Percentiles rank a stretch among this genome's conserved stretches.
Conservation (phyloP, 2,888 invertebrate genomes). For the Hydrotaea cyrtoneurina region DNA sequence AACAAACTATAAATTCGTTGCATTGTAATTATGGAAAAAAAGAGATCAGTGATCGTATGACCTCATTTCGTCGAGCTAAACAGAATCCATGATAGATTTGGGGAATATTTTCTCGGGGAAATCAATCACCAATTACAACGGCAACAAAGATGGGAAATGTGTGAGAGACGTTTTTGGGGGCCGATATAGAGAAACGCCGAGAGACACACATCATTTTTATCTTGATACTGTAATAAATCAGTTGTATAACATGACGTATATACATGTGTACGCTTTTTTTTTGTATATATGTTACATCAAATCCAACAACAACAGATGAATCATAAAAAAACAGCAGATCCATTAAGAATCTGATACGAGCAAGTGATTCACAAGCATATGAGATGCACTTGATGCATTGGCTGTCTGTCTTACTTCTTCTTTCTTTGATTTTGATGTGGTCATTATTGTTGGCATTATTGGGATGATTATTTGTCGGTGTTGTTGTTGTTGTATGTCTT, state of each 20-base stretch:
- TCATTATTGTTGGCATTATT: constrained; percentile 17
- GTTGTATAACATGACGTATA: constrained; percentile 2
- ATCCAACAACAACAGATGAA: neutral
- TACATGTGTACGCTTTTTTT: neutral
- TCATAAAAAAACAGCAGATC: neutral
- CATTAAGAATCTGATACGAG: neutral
- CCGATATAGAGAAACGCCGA: neutral
- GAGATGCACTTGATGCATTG: constrained; percentile 16
- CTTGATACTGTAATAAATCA: constrained; percentile 22
- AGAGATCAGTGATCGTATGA: too few relatives aligned
- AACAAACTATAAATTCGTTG: constrained; percentile 29
- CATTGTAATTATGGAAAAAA: constrained; percentile 31
- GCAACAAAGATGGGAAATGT: neutral
- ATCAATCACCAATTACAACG: constrained; percentile 16
- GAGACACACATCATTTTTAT: neutral
- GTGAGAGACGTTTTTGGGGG: neutral
- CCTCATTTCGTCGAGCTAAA: too few relatives aligned
- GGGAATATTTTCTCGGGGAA: too few relatives aligned
- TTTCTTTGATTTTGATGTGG: constrained; percentile 10
- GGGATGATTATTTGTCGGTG: neutral
- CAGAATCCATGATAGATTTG: too few relatives aligned
- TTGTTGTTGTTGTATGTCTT: neutral
- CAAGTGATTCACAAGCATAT: constrained; percentile 14
- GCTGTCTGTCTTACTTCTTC: neutral
- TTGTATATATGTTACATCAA: neutral